A percentile compares a stretch with the other conserved stretches of the same genome.
Evolutionary conservation across 2,888 invertebrate species (phyloP).

Genomic region (Anorthoa munda): DNA sequence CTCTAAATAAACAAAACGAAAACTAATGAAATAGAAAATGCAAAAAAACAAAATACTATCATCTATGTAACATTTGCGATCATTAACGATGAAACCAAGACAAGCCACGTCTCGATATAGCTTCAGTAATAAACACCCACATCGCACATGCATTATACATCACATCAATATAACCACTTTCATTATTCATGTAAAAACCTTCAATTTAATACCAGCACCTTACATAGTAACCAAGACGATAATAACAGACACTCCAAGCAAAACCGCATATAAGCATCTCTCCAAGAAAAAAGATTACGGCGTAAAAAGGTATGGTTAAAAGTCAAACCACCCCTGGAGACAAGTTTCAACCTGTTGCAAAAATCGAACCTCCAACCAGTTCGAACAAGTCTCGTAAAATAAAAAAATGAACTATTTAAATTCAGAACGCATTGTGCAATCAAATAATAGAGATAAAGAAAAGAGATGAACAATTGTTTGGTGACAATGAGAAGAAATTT

Average conservation of each 20-base stretch:
- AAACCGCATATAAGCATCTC: constrained; percentile 33
- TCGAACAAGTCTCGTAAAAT: constrained; percentile 69
- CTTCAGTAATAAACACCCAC: constrained; percentile 37
- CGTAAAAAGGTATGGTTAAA: constrained; percentile 63
- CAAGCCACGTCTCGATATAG: constrained; percentile 6
- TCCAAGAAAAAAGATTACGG: constrained; percentile 33
- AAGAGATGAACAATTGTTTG: constrained; percentile 64
- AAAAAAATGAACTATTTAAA: constrained; percentile 56
- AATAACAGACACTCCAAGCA: constrained; percentile 46
- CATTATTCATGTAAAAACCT: constrained; percentile 61
- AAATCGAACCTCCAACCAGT: constrained; percentile 73
- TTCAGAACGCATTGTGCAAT: constrained; percentile 70
- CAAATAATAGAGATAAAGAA: constrained; percentile 58
- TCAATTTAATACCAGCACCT: constrained; percentile 53
- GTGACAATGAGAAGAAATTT: constrained; percentile 67
- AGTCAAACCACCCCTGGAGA: constrained; percentile 57
- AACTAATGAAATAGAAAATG: not conserved
- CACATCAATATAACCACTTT: constrained; percentile 56
- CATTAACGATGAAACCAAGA: constrained; percentile 21
- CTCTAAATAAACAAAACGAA: constrained; percentile 2
- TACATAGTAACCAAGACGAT: constrained; percentile 49
- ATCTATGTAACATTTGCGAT: constrained; percentile 14
- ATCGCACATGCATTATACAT: constrained; percentile 53
- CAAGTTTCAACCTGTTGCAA: constrained; percentile 84
- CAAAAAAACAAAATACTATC: not conserved